Percentiles rank a stretch among this genome's conserved stretches.
Evolutionary conservation across 2,113 vertebrate genomes (phyloP).

Genomic region (Fulmarus glacialis): DNA sequence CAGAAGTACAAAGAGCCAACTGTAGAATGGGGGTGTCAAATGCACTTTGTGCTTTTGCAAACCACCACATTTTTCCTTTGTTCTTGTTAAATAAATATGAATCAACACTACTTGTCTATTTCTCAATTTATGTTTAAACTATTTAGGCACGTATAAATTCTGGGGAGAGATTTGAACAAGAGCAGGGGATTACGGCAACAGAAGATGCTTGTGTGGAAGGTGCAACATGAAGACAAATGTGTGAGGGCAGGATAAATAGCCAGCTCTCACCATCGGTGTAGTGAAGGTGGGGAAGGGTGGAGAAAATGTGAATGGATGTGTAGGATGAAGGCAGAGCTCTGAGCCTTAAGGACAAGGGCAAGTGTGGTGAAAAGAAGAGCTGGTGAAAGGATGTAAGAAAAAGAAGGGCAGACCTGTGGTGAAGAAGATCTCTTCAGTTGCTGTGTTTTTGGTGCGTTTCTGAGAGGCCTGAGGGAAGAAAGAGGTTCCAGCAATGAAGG

Average conservation of each 20-base stretch:
- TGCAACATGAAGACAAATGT: background rate
- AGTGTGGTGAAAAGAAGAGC: background rate
- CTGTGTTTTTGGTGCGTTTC: background rate
- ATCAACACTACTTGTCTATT: background rate
- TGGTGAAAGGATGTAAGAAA: background rate
- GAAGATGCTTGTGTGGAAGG: background rate
- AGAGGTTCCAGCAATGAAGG: background rate
- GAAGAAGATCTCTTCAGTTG: background rate
- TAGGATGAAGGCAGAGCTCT: background rate
- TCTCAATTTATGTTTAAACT: background rate
- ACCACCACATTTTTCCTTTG: background rate
- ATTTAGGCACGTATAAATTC: background rate
- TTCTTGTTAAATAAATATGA: background rate
- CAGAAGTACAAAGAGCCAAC: background rate
- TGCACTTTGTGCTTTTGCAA: background rate
- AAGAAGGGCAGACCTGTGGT: background rate
- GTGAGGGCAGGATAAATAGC: background rate
- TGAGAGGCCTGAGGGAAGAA: background rate
- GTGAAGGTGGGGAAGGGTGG: background rate
- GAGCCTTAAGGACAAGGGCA: background rate
- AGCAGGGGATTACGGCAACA: background rate
- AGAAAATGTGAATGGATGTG: background rate
- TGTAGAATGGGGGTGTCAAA: background rate
- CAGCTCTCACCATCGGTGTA: background rate
- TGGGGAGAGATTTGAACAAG: background rate